Percentiles rank a stretch among this genome's conserved stretches.
Evolutionary conservation across 2,113 vertebrate species (phyloP).

Genomic region (Ammospiza nelsoni): DNA sequence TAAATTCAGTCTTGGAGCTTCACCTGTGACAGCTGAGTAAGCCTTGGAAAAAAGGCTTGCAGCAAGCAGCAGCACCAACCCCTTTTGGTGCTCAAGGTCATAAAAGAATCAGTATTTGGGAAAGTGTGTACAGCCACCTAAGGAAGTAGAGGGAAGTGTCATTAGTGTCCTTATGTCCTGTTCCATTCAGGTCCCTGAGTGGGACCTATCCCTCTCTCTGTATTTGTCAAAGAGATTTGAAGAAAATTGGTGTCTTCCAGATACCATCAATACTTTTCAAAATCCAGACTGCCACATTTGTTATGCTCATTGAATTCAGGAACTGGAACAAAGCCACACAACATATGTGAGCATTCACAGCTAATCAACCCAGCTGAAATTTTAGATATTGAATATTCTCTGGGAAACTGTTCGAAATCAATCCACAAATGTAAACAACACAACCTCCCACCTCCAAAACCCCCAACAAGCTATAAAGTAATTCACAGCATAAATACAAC

Average conservation of each 20-base stretch:
- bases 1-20: neutral
- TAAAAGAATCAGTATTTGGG: neutral
- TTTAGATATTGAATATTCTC: conserved; percentile 32
- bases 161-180: neutral
- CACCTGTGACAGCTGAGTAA: neutral
- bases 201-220: neutral
- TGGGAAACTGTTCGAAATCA: conserved; percentile 18
- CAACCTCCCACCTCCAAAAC: conserved; percentile 10
- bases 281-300: neutral
- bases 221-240: neutral
- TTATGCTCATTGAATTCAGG: neutral
- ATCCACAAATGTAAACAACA: conserved; percentile 52
- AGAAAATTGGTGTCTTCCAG: neutral
- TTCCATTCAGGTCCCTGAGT: neutral
- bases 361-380: conserved; percentile 57
- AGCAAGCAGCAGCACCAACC: rapidly evolving
- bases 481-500: neutral
- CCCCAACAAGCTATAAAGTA: neutral
- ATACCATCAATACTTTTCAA: neutral
- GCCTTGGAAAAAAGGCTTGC: neutral
- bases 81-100: neutral
- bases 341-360: conserved; percentile 56
- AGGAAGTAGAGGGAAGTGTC: neutral
- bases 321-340: conserved; percentile 48
- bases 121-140: neutral